Evolutionary conservation across 1,140 invertebrate species (phyloP).

Genomic region (Cardiocondyla obscurior): DNA sequence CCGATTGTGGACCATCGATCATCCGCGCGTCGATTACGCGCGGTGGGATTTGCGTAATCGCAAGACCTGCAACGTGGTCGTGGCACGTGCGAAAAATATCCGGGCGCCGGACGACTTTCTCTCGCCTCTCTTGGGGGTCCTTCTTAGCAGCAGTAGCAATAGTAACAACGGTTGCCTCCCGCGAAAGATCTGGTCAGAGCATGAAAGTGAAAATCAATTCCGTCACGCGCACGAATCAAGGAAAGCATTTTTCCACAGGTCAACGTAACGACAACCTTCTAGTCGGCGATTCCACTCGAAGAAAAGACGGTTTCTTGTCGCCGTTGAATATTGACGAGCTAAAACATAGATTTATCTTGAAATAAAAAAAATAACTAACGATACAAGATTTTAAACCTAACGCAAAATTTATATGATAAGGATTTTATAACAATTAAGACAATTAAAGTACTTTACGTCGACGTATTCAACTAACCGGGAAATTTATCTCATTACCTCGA

Average conservation of each 20-base stretch:
- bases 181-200: slow-evolving; percentile 1
- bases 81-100: slow-evolving; percentile 41
- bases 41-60: slow-evolving; percentile 51
- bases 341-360: neutral
- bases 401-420: neutral
- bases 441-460: neutral
- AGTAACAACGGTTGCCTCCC: neutral
- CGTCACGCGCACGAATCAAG: neutral
- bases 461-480: neutral
- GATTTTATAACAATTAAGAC: too few relatives aligned
- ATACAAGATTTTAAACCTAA: neutral
- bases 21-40: slow-evolving; percentile 54
- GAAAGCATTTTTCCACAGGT: neutral
- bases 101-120: slow-evolving; percentile 60
- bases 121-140: slow-evolving; percentile 45
- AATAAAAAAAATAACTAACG: neutral
- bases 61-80: slow-evolving; percentile 6
- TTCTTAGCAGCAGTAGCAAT: neutral
- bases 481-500: slow-evolving; percentile 2
- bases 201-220: slow-evolving; percentile 63
- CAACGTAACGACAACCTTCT: neutral
- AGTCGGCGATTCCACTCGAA: neutral
- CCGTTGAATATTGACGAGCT: neutral
- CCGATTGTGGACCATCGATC: slow-evolving; percentile 32
- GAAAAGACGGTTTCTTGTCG: neutral